These are phyloP conservation scores for Doris montereyensis DNA, from an alignment of 2,888 invertebrate genomes.

Conservation along the genomic window DNA sequence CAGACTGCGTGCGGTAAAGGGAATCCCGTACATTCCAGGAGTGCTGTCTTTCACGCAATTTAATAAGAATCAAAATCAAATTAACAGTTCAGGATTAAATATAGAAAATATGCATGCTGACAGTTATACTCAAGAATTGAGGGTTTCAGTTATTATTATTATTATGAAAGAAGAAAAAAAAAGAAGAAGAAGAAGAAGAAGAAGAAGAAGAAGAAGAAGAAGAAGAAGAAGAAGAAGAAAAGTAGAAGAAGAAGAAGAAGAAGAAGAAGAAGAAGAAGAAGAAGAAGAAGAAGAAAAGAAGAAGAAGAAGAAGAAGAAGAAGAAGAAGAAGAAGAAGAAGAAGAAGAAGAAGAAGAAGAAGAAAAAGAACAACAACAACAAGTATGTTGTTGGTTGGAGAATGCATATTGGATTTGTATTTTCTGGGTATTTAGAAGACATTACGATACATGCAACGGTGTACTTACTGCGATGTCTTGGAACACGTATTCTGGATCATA, in stretches of 20 bases:
- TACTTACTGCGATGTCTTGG: constrained; percentile 88
- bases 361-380: neutral
- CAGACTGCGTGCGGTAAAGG: too few species aligned
- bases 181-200: neutral
- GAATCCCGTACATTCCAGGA: too few species aligned
- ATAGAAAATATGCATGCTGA: neutral
- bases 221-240: neutral
- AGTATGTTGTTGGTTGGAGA: too few species aligned
- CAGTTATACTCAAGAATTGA: too few species aligned
- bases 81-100: too few species aligned
- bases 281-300: constrained; percentile 2
- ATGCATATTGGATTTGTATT: too few species aligned
- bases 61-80: too few species aligned
- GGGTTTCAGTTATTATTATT: too few species aligned
- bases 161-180: neutral
- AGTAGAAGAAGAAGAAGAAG: neutral
- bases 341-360: constrained; percentile 35
- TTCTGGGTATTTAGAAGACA: too few species aligned
- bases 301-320: constrained; percentile 1
- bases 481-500: constrained; percentile 97
- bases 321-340: constrained; percentile 22
- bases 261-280: constrained; percentile 20
- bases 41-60: too few species aligned
- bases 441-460: neutral
- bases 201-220: neutral